Conservation (phyloP, 2,888 invertebrate species). For the Euproctis similis region DNA sequence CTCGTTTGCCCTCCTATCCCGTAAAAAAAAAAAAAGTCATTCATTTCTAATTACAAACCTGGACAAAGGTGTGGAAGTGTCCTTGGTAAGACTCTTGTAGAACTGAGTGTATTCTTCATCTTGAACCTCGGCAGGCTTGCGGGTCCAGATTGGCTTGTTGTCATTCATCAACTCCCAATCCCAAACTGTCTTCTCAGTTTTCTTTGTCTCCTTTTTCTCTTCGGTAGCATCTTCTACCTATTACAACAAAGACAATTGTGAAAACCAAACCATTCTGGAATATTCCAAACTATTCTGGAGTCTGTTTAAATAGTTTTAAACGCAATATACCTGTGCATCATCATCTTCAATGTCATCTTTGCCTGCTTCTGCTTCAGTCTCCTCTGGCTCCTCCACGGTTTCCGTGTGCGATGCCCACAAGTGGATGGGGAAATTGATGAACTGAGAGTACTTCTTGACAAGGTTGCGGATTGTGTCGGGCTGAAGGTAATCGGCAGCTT, state of each 20-base stretch:
- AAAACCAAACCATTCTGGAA: too few species aligned
- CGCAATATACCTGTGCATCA: constrained; percentile 75
- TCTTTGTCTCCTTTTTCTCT: constrained; percentile 79
- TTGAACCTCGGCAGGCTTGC: constrained; percentile 88
- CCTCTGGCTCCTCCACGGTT: constrained; percentile 23
- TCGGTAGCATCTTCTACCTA: constrained; percentile 84
- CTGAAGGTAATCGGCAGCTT: constrained; percentile 97
- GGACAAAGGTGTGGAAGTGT: constrained; percentile 86
- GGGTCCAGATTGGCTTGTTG: constrained; percentile 98
- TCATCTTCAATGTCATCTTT: constrained; percentile 45
- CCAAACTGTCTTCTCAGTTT: constrained; percentile 97
- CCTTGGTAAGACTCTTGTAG: constrained; percentile 96
- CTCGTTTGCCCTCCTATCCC: too few species aligned
- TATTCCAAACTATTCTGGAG: too few species aligned
- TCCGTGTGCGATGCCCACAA: constrained; percentile 85
- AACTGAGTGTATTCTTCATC: constrained; percentile 96
- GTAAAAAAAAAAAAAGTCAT: too few species aligned
- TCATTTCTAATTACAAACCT: too few species aligned
- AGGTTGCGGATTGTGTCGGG: constrained; percentile 91
- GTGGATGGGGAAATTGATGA: constrained; percentile 99
- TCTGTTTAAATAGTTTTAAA: too few species aligned
- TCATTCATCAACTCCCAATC: constrained; percentile 98
- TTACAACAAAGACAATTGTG: neutral
- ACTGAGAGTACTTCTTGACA: constrained; percentile 98
- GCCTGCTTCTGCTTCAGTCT: constrained; percentile 12